phyloP scores from a whole-genome alignment of 1,140 invertebrate species.

The Drosophila sechellia region DNA sequence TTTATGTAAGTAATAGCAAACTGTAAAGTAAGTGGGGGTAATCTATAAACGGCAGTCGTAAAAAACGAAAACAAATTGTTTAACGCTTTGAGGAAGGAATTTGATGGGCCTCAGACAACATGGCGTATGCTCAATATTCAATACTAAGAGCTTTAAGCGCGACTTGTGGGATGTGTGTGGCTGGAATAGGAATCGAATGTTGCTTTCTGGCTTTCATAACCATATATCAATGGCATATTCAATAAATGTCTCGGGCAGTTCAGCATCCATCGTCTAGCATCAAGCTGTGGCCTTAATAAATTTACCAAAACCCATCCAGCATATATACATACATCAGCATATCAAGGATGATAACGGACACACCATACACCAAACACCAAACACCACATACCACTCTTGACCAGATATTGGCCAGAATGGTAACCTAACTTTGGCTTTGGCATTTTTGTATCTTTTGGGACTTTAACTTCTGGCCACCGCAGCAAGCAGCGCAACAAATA shows the following conservation, averaged over 20 bases:
- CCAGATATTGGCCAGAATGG: constrained; percentile 43
- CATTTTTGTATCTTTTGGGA: constrained; percentile 51
- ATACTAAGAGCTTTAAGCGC: constrained; percentile 20
- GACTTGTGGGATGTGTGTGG: background rate
- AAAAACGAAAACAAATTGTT: constrained; percentile 59
- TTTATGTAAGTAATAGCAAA: constrained; percentile 7
- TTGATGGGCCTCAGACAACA: constrained; percentile 22
- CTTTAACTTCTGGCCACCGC: constrained; percentile 53
- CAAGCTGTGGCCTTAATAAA: constrained; percentile 75
- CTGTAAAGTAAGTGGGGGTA: constrained; percentile 38
- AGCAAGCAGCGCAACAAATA: constrained; percentile 55
- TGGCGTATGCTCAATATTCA: constrained; percentile 49
- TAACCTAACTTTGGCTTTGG: constrained; percentile 27
- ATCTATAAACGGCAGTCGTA: constrained; percentile 41
- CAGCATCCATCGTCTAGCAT: constrained; percentile 55
- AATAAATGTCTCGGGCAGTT: constrained; percentile 60
- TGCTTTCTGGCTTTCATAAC: constrained; percentile 52
- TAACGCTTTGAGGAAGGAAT: constrained; percentile 45
- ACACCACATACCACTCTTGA: constrained; percentile 11
- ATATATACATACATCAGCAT: constrained; percentile 61
- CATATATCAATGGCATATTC: constrained; percentile 77
- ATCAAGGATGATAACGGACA: constrained; percentile 55
- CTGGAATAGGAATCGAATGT: constrained; percentile 30
- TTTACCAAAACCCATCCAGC: constrained; percentile 43
- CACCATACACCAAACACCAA: constrained; percentile 6